Evolutionary conservation across 2,797 vertebrate species (phyloP).

Genomic region (Mionectes olivaceus): DNA sequence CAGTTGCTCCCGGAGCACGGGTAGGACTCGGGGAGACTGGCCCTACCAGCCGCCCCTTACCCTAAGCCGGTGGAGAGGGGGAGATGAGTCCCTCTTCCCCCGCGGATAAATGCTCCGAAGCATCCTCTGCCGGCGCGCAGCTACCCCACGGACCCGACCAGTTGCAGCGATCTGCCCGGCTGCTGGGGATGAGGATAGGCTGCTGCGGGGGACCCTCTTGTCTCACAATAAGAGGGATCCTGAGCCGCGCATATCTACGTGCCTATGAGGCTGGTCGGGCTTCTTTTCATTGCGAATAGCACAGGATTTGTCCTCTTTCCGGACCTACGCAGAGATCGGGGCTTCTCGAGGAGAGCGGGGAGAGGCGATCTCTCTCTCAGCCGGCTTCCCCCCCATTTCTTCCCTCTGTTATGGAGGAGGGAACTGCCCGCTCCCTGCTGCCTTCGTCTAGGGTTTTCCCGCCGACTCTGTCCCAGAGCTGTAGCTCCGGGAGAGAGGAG

Average conservation of each 20-base stretch:
- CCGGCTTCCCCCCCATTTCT: neutral
- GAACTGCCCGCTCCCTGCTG: neutral
- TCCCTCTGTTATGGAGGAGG: neutral
- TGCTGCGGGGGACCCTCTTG: fast-evolving
- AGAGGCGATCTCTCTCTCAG: fast-evolving
- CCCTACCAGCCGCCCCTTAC: no score
- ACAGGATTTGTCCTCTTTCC: neutral
- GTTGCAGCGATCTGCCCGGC: neutral
- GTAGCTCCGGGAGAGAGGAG: neutral
- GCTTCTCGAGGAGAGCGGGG: neutral
- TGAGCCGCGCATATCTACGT: fast-evolving
- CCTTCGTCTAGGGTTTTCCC: neutral
- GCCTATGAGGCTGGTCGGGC: no score
- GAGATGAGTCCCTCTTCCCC: fast-evolving
- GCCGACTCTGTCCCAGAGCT: fast-evolving
- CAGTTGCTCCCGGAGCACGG: fast-evolving
- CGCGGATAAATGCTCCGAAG: fast-evolving
- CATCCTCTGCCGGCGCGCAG: fast-evolving
- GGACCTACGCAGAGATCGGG: fast-evolving
- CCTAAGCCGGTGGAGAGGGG: neutral
- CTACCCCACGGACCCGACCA: no score
- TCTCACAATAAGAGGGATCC: neutral
- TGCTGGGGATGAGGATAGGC: neutral
- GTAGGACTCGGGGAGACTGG: neutral
- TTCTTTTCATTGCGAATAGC: neutral